Evolutionary conservation across 2,888 invertebrate genomes (phyloP).

Genomic region (Parelbella ahira): DNA sequence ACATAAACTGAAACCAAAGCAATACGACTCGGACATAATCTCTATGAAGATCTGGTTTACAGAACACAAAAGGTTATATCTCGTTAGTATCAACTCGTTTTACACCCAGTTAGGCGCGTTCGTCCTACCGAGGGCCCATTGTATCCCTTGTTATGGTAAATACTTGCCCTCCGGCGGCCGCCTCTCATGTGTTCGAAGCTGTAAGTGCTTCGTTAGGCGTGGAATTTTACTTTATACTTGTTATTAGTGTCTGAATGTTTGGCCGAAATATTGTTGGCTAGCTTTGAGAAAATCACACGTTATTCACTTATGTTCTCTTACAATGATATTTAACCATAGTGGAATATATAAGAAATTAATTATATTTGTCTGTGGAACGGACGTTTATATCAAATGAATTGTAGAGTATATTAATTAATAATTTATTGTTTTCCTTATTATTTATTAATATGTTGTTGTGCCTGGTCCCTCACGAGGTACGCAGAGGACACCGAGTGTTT

Average conservation of each 20-base stretch:
- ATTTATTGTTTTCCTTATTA: no score
- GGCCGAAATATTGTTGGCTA: not conserved
- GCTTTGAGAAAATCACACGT: not conserved
- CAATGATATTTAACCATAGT: no score
- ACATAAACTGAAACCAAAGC: conserved; percentile 22
- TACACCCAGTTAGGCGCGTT: conserved; percentile 66
- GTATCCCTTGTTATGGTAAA: conserved; percentile 70
- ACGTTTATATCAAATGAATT: no score
- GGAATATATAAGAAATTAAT: no score
- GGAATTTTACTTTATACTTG: conserved; percentile 6
- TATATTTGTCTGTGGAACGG: no score
- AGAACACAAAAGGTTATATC: conserved; percentile 36
- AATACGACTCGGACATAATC: conserved; percentile 21
- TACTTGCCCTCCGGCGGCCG: conserved; percentile 49
- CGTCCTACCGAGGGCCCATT: conserved; percentile 34
- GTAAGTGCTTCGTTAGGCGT: conserved; percentile 12
- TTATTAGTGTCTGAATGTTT: conserved; percentile 4
- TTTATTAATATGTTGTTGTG: no score
- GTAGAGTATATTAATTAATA: no score
- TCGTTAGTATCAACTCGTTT: conserved; percentile 50
- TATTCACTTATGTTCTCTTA: no score
- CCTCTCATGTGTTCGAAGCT: conserved; percentile 23
- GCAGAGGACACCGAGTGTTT: no score
- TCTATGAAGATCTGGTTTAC: conserved; percentile 30
- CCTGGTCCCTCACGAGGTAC: no score